These are phyloP conservation scores for Auanema sp. DNA, from an alignment of 2,888 invertebrate species.

Conservation along the genomic window DNA sequence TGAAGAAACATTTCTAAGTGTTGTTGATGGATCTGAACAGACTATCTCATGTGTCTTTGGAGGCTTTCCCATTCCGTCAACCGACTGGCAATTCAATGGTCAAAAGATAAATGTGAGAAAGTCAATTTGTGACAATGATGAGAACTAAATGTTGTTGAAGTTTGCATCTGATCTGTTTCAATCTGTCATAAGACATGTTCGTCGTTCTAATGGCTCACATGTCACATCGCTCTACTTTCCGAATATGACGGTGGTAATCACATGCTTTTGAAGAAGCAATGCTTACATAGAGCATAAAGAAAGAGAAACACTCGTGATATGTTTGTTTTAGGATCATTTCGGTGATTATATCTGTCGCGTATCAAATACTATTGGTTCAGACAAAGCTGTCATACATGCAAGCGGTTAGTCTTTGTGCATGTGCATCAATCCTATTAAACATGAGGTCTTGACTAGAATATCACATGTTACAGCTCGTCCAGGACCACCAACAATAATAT, in stretches of 20 bases:
- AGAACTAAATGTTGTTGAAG: neutral
- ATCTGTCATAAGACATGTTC: constrained; percentile 30
- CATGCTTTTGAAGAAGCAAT: neutral
- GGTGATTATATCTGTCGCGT: constrained; percentile 47
- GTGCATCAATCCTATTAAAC: no score
- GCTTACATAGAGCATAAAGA: neutral
- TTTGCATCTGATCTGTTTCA: constrained; percentile 10
- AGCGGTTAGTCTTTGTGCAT: constrained; percentile 30
- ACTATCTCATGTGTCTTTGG: constrained; percentile 53
- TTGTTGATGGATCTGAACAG: constrained; percentile 32
- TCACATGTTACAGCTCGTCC: constrained; percentile 33
- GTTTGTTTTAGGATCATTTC: constrained; percentile 29
- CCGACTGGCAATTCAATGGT: constrained; percentile 56
- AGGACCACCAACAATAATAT: constrained; percentile 36
- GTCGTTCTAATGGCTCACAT: constrained; percentile 20
- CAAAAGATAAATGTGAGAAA: constrained; percentile 48
- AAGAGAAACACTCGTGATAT: no score
- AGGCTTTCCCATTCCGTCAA: constrained; percentile 50
- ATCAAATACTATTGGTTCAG: constrained; percentile 42
- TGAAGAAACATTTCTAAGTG: constrained; percentile 45
- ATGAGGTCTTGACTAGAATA: no score
- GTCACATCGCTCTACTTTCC: constrained; percentile 27
- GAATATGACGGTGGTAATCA: constrained; percentile 23
- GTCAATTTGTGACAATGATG: neutral
- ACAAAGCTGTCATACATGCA: constrained; percentile 36